Evolutionary conservation across 2,797 vertebrate genomes (phyloP).

Genomic region (Acanthiza pusilla): DNA sequence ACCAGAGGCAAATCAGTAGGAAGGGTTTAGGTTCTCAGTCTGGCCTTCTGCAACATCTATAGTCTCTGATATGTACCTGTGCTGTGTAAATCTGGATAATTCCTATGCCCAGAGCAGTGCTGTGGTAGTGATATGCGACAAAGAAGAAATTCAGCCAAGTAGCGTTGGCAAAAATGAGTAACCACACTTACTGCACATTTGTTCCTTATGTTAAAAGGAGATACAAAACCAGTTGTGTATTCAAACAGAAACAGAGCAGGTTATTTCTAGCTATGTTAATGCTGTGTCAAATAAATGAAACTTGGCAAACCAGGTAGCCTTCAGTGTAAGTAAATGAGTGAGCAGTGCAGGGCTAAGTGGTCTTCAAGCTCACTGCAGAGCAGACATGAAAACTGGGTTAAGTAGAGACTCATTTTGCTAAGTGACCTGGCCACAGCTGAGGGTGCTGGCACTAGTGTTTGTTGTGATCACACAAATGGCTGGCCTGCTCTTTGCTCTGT

Average conservation of each 20-base stretch:
- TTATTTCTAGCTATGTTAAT: not conserved
- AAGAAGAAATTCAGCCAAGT: not conserved
- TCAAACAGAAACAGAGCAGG: not conserved
- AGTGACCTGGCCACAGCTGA: not conserved
- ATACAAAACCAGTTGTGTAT: not conserved
- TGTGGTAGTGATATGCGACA: accelerated
- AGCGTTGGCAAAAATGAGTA: not conserved
- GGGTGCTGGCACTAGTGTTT: not conserved
- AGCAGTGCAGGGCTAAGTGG: not conserved
- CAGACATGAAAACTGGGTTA: not conserved
- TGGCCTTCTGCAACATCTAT: accelerated
- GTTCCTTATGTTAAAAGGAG: not conserved
- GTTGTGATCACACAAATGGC: not conserved
- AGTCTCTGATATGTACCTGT: not conserved
- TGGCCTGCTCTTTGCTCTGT: not conserved
- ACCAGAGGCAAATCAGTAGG: not conserved
- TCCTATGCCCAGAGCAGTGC: not conserved
- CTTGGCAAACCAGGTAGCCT: not conserved
- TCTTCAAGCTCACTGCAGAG: not conserved
- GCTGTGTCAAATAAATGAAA: not conserved
- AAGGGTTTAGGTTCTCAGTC: not conserved
- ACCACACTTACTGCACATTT: not conserved
- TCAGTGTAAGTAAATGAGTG: not conserved
- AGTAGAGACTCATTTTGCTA: not conserved
- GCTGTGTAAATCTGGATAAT: not conserved